Base-by-base conservation (phyloP, 2,888 invertebrate species). In the Ormyrus rosae region DNA sequence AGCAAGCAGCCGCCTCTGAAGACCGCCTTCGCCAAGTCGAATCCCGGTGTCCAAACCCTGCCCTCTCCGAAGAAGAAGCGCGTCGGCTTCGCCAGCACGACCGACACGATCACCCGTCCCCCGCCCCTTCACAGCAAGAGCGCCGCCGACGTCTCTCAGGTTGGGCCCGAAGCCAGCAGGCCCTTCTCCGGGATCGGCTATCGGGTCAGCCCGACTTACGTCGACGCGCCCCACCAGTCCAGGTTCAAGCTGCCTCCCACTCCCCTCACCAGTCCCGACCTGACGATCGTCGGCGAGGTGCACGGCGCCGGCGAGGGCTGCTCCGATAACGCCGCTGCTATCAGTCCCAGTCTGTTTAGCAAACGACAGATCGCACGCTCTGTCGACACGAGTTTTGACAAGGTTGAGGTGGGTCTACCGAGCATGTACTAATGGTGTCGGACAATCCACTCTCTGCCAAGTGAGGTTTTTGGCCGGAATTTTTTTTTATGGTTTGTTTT, bases 291-390 rank as follows among this genome's bases (percentile, higher is more conserved):
- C 46, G 81, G 81, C 70, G 78, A 78, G 68, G 81, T 81, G 13
- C 78, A 78, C 56, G 81, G 81, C 56, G 19, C 78, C 9, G 81
- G 81, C 69, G 78, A 81, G 58, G 78, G 74, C 68, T 73, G 53
- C 53, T 58, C 78, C 50, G 78, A 70, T 64, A 76, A 80, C 45
- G 78, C 64, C 67, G 67, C 71, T 19, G 71, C 68, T 13, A 7
- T n/a, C 45, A 9, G 11, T 34, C 51, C 63, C 51, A 55, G 60
- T 9, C 56, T 48, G 13, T 19, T 69, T 63, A 19, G 13, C 56
- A 58, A 64, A 82, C 87, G 86, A 88, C 90, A 90, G 90, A 90
- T 89, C 87, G 90, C 90, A 90, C 90, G 90, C 80, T 89, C 90
- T 90, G 90, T 89, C 85, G 86, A 84, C 55, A 9, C 34, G 64